phyloP scores from a whole-genome alignment of 2,113 vertebrate species.

The Pygoscelis antarcticus region DNA sequence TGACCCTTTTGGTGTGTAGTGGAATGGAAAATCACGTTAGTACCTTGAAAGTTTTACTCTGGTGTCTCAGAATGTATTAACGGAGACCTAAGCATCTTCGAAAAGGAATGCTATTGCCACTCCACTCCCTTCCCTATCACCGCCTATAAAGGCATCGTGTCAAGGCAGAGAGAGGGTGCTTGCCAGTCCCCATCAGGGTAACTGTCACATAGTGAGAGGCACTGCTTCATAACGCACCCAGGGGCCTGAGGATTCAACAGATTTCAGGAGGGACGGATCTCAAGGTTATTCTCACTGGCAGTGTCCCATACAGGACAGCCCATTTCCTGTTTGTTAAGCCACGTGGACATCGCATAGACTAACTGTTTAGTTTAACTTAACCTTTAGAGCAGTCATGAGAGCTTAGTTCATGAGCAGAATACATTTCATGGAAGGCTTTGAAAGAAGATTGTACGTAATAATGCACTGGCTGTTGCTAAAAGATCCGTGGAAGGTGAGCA shows the following conservation, averaged over 20 bases:
- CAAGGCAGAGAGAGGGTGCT: background rate
- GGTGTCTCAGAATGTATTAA: background rate
- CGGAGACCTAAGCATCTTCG: background rate
- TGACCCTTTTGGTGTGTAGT: background rate
- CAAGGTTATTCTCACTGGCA: background rate
- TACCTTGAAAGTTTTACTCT: background rate
- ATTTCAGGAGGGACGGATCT: background rate
- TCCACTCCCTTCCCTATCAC: background rate
- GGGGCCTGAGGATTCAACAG: background rate
- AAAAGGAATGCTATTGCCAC: background rate
- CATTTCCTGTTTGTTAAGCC: background rate
- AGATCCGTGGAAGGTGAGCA: background rate
- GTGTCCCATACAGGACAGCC: background rate
- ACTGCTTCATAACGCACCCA: background rate
- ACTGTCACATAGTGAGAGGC: background rate
- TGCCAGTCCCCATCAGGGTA: background rate
- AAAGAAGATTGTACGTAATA: background rate
- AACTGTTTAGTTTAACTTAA: background rate
- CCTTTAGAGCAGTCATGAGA: slow-evolving; percentile 1
- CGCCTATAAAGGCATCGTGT: background rate
- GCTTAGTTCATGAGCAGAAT: background rate
- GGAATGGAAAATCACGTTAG: background rate
- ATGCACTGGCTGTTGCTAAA: background rate
- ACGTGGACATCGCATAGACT: background rate
- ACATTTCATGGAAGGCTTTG: background rate